These are phyloP conservation scores for Mellivora capensis DNA, from an alignment of 2,113 vertebrate species.

Conservation along the genomic window DNA sequence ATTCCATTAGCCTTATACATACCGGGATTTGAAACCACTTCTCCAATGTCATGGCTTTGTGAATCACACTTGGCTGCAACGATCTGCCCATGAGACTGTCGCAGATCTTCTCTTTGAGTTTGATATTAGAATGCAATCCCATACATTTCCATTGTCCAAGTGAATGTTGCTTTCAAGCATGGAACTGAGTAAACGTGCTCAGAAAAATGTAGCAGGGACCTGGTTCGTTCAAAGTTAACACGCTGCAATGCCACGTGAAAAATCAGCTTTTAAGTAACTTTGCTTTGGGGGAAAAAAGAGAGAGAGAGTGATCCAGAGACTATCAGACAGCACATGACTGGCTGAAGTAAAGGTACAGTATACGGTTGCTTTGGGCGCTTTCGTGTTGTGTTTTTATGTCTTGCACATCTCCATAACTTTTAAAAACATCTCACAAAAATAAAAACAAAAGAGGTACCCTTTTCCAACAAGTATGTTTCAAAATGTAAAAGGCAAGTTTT, in stretches of 20 bases:
- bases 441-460: background rate
- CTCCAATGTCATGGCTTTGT: background rate
- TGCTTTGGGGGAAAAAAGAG: background rate
- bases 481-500: background rate
- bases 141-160: background rate
- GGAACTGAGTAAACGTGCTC: background rate
- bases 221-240: background rate
- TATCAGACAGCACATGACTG: background rate
- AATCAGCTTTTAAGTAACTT: background rate
- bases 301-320: background rate
- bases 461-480: background rate
- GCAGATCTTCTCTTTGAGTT: background rate
- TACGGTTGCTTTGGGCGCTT: background rate
- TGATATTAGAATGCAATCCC: background rate
- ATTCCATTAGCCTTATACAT: background rate
- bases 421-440: background rate
- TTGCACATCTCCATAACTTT: background rate
- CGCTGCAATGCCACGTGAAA: background rate
- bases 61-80: background rate
- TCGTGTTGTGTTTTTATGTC: conserved; percentile 20
- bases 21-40: background rate
- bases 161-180: background rate
- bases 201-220: background rate
- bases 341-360: conserved; percentile 8
- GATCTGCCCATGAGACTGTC: background rate